Base-by-base conservation (phyloP, 1,140 invertebrate genomes). In the Telenomus remus region DNA sequence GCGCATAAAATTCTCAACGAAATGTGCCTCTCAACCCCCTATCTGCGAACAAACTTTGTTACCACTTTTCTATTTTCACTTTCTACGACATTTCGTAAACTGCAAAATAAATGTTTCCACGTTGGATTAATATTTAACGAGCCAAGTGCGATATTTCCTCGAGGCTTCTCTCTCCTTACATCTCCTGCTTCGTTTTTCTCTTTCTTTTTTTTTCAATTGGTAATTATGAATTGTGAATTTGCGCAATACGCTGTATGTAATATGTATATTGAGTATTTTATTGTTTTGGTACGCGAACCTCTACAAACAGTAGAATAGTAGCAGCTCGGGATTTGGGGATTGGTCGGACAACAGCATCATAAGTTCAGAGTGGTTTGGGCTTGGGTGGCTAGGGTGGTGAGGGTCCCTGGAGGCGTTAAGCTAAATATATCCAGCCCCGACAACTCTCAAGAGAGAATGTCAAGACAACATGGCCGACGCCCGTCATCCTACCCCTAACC, bases 401-500 rank as follows among this genome's bases (percentile, higher is more conserved):
- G 81, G 79, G 76, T 87, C 87, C 86, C 86, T 82, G 79, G 85
- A 87, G 87, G 87, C 85, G 82, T 84, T 80, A 85, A 84, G 86
- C 86, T 88, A 88, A 87, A 88, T 88, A 87, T 88, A 88, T 86
- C 87, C 86, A 87, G 83, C 85, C 84, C 82, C 83, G 81, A 84
- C 82, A 86, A 85, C 80, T 84, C 84, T 79, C 82, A 80, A 82
- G 85, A 84, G 86, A 85, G 81, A 88, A 87, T 87, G 86, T 88
- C 87, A 87, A 88, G 86, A 88, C 87, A 87, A 87, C 87, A 88
- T 88, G 87, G 87, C 87, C 86, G 87, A 88, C 87, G 86, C 84
- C 85, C 87, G 86, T 87, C 86, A 87, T 87, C 84, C 85, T 80
- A 80, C 82, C 72, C 82, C 78, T 81, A 64, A 76, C 73, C 64